Evolutionary conservation across 2,797 vertebrate genomes (phyloP).

Genomic region (Potorous gilbertii): DNA sequence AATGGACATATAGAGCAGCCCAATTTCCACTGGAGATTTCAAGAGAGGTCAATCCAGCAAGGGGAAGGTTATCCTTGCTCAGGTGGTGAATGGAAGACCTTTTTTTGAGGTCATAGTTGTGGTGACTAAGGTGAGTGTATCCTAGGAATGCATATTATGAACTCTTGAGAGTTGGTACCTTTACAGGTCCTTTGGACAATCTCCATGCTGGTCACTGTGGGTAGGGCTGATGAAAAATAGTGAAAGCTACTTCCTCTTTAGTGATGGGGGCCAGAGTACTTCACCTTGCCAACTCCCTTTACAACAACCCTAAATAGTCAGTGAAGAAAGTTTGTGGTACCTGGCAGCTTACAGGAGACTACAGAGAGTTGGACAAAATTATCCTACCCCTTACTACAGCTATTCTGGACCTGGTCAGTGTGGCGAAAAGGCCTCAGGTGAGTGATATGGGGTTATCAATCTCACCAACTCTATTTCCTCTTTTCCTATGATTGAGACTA

Average conservation of each 20-base stretch:
- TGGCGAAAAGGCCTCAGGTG: neutral
- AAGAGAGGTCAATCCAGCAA: neutral
- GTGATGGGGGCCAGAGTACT: neutral
- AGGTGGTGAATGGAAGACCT: neutral
- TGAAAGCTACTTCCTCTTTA: too few species aligned
- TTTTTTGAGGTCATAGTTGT: neutral
- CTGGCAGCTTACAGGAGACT: neutral
- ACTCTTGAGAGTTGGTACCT: neutral
- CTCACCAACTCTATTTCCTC: neutral
- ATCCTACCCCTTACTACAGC: neutral
- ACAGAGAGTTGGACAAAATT: neutral
- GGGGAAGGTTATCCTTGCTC: neutral
- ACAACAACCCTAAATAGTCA: neutral
- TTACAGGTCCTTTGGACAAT: neutral
- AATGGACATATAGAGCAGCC: neutral
- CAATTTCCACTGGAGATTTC: neutral
- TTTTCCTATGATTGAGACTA: neutral
- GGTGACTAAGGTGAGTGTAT: neutral
- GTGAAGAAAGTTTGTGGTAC: neutral
- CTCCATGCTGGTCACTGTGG: neutral
- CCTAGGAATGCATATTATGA: too few species aligned
- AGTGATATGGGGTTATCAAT: neutral
- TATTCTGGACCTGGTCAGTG: neutral
- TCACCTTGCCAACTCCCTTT: neutral
- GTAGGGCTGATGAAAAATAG: neutral